These are phyloP conservation scores for Labeo calbasu DNA, from an alignment of 2,797 vertebrate genomes.

Conservation along the genomic window DNA sequence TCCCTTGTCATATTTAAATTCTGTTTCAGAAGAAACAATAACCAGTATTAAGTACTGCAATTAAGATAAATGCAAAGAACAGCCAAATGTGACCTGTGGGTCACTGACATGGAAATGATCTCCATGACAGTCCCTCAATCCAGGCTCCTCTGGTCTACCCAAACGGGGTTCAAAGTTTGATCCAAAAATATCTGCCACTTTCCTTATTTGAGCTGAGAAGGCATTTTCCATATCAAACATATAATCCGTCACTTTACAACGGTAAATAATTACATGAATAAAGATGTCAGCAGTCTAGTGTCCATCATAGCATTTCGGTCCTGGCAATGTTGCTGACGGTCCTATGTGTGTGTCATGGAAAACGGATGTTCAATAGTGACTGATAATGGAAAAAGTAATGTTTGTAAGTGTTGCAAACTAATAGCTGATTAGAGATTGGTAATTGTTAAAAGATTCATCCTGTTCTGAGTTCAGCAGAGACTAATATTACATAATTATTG, in stretches of 20 bases:
- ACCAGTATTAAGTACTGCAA: background rate
- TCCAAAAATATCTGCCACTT: conserved; percentile 33
- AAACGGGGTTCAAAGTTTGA: conserved; percentile 38
- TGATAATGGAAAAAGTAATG: conserved; percentile 9
- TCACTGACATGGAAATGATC: conserved; percentile 2
- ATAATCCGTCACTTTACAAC: conserved; percentile 5
- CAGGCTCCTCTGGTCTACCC: background rate
- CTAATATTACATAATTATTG: background rate
- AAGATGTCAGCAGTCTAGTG: conserved; percentile 76
- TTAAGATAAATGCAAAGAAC: background rate
- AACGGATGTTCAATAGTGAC: conserved; percentile 41
- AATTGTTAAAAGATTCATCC: background rate
- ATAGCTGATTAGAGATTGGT: conserved; percentile 11
- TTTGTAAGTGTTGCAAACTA: background rate
- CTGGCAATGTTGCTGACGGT: conserved; percentile 67
- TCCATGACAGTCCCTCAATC: conserved; percentile 8
- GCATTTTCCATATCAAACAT: conserved; percentile 31
- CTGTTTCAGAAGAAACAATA: background rate
- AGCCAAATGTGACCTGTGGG: background rate
- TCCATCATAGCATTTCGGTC: conserved; percentile 65
- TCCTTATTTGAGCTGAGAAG: conserved; percentile 38
- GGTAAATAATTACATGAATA: conserved; percentile 60
- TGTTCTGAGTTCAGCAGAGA: background rate
- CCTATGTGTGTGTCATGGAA: conserved; percentile 34
- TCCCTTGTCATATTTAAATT: background rate